Evolutionary conservation across 2,888 invertebrate genomes (phyloP).

Genomic region (Amblyjoppa fuscipennis): DNA sequence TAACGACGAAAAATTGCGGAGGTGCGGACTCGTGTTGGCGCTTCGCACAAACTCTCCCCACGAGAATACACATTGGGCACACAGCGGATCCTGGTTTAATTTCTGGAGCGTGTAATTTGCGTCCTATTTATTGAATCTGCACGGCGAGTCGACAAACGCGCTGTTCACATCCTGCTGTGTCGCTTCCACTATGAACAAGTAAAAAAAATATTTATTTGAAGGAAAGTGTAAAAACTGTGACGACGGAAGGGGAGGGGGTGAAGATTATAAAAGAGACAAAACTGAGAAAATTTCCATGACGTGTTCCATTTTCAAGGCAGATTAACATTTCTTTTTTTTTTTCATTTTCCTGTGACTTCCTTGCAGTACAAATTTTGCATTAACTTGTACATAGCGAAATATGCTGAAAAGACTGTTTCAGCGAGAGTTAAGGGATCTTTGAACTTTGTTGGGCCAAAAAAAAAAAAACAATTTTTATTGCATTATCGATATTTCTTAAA

Average conservation of each 20-base stretch:
- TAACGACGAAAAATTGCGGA: slow-evolving; percentile 56
- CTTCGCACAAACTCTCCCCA: background rate
- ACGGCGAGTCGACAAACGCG: background rate
- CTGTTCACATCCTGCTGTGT: background rate
- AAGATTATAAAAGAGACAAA: background rate
- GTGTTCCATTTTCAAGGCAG: background rate
- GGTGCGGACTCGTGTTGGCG: slow-evolving; percentile 23
- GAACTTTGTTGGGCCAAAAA: background rate
- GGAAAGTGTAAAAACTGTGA: too few relatives aligned
- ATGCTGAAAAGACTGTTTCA: background rate
- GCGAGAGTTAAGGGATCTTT: background rate
- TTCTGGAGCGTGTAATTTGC: background rate
- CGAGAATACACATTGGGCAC: background rate
- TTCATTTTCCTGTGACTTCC: background rate
- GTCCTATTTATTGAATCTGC: slow-evolving; percentile 5
- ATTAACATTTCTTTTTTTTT: too few relatives aligned
- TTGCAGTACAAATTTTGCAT: too few relatives aligned
- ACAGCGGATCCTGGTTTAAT: background rate
- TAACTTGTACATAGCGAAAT: too few relatives aligned
- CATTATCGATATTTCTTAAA: background rate
- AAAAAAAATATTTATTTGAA: too few relatives aligned
- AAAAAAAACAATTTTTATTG: background rate
- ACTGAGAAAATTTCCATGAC: background rate
- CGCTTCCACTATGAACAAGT: too few relatives aligned
- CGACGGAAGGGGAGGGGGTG: too few relatives aligned